Evolutionary conservation across 2,797 vertebrate species (phyloP).

Genomic region (Cygnus olor): DNA sequence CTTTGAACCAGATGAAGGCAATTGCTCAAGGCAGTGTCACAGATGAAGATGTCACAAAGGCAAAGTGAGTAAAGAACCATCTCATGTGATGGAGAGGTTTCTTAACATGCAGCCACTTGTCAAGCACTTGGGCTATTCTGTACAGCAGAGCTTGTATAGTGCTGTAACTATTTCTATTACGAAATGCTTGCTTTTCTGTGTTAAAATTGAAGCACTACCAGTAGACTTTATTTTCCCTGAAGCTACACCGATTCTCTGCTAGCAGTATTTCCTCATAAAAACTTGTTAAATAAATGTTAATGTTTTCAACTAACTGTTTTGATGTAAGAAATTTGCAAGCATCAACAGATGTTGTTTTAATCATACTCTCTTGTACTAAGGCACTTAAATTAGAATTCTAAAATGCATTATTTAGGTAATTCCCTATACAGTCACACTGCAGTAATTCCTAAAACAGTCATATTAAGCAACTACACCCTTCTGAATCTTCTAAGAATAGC

Average conservation of each 20-base stretch:
- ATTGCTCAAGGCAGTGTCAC: conserved; percentile 88
- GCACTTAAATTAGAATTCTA: conserved; percentile 36
- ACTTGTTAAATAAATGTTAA: neutral
- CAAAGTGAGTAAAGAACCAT: conserved; percentile 79
- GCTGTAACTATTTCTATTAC: neutral
- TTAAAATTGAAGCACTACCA: neutral
- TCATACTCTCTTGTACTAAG: neutral
- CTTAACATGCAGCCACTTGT: neutral
- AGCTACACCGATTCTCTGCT: neutral
- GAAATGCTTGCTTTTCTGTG: neutral
- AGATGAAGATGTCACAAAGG: conserved; percentile 84
- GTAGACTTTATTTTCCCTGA: neutral
- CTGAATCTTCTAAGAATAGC: neutral
- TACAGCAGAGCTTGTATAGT: neutral
- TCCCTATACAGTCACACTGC: conserved; percentile 3
- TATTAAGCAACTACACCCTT: neutral
- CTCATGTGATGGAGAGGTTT: neutral
- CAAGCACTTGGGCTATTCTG: neutral
- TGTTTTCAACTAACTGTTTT: neutral
- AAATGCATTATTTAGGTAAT: conserved; percentile 26
- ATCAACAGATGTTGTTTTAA: neutral
- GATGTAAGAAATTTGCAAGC: neutral
- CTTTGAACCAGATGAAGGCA: conserved; percentile 86
- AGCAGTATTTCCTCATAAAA: neutral
- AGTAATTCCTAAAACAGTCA: conserved; percentile 18